These are phyloP conservation scores for Streptopelia turtur DNA, from an alignment of 2,797 vertebrate genomes.

Conservation along the genomic window DNA sequence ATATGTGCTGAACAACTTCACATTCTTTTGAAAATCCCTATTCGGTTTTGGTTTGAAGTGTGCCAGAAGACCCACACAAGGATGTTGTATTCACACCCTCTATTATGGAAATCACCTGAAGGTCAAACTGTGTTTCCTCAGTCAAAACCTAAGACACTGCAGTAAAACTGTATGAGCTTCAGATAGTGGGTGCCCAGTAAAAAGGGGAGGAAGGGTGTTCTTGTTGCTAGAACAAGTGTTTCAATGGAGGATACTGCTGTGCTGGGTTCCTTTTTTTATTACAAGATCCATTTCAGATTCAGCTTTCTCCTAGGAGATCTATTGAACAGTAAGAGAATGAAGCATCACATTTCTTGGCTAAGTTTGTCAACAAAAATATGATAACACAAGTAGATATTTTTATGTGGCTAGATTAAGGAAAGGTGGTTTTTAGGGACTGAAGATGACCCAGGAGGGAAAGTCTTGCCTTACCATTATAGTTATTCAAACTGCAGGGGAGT, in stretches of 20 bases:
- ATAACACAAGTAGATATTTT: background rate
- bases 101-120: background rate
- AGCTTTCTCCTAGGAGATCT: background rate
- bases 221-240: background rate
- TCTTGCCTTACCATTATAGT: background rate
- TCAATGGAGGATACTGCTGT: background rate
- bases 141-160: background rate
- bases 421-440: background rate
- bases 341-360: background rate
- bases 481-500: background rate
- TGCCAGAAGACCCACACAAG: background rate
- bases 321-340: background rate
- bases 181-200: background rate
- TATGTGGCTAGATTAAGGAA: background rate
- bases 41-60: background rate
- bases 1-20: background rate
- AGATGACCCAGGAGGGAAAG: background rate
- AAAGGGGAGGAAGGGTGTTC: background rate
- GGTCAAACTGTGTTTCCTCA: background rate
- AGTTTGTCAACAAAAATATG: background rate
- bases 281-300: background rate
- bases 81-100: background rate
- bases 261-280: background rate
- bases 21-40: background rate
- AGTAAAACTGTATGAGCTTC: background rate